These are phyloP conservation scores for Epizoanthus scotinus DNA, from an alignment of 92 coral and sea anemone genomes.

Conservation along the genomic window DNA sequence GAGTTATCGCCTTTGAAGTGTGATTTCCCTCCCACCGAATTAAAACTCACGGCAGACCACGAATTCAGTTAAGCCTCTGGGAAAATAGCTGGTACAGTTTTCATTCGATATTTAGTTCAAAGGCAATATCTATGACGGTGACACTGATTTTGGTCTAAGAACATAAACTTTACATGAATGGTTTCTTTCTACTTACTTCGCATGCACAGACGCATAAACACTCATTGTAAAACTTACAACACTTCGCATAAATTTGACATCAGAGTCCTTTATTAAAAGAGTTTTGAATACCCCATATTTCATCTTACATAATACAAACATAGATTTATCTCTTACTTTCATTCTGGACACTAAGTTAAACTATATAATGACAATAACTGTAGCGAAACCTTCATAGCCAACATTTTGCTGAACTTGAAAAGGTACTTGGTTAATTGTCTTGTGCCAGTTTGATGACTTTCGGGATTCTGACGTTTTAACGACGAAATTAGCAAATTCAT, in stretches of 20 bases:
- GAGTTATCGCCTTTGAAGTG: constrained; percentile 26
- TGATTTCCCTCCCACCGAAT: constrained; percentile 29
- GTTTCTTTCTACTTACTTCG: neutral
- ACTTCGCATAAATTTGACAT: constrained; percentile 39
- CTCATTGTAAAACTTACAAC: neutral
- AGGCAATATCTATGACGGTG: constrained; percentile 28
- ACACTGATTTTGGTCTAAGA: constrained; percentile 11
- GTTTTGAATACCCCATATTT: constrained; percentile 23
- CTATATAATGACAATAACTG: neutral
- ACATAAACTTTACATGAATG: neutral
- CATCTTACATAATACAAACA: constrained; percentile 14
- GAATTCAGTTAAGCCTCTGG: constrained; percentile 28
- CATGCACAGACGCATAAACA: neutral
- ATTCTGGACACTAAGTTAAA: neutral
- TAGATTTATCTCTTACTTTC: constrained; percentile 14
- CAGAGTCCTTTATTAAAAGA: constrained; percentile 32
- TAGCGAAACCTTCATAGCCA: neutral
- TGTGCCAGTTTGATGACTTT: constrained; percentile 11
- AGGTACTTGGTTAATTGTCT: constrained; percentile 21
- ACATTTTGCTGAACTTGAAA: constrained; percentile 33
- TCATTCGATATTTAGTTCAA: constrained; percentile 2
- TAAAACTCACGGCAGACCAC: constrained; percentile 21
- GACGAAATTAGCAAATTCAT: constrained; percentile 37
- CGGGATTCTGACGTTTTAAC: constrained; percentile 5
- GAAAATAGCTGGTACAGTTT: neutral